These are phyloP conservation scores for Galerucella pusilla DNA, from an alignment of 2,888 invertebrate genomes.

Conservation along the genomic window DNA sequence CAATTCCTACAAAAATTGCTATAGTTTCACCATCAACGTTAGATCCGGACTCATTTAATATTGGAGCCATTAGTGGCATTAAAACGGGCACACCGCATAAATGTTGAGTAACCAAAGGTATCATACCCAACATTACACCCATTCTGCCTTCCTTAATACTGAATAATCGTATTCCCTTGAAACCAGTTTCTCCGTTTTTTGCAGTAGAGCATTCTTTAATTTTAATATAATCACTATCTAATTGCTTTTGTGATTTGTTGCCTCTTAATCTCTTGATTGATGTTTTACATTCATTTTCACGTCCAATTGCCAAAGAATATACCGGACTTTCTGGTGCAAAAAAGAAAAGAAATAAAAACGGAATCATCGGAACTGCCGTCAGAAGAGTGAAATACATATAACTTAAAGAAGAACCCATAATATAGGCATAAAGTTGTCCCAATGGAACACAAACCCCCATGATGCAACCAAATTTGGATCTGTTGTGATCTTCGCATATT, in stretches of 20 bases:
- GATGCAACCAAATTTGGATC: background rate
- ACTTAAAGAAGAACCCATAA: conserved; percentile 21
- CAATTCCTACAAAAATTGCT: conserved; percentile 21
- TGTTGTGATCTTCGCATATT: no score
- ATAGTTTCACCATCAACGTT: conserved; percentile 24
- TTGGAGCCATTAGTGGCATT: conserved; percentile 26
- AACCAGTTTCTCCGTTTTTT: background rate
- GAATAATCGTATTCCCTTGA: conserved; percentile 5
- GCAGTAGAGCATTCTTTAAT: conserved; percentile 11
- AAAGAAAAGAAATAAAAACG: conserved; percentile 8
- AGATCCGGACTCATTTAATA: conserved; percentile 25
- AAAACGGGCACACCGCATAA: conserved; percentile 20
- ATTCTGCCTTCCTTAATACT: conserved; percentile 7
- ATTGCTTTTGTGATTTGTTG: conserved; percentile 14
- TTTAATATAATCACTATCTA: background rate
- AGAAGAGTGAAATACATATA: conserved; percentile 29
- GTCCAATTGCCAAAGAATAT: background rate
- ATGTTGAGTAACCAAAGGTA: conserved; percentile 12
- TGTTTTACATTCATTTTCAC: conserved; percentile 6
- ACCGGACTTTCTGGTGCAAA: background rate
- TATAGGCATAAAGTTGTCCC: conserved; percentile 22
- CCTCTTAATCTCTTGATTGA: conserved; percentile 11
- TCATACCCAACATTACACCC: conserved; percentile 18
- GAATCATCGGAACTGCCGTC: background rate
- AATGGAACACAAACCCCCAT: conserved; percentile 10